Percentiles rank a stretch among this genome's conserved stretches.
Conservation (phyloP, 2,797 vertebrate species). For the Astyanax mexicanus region DNA sequence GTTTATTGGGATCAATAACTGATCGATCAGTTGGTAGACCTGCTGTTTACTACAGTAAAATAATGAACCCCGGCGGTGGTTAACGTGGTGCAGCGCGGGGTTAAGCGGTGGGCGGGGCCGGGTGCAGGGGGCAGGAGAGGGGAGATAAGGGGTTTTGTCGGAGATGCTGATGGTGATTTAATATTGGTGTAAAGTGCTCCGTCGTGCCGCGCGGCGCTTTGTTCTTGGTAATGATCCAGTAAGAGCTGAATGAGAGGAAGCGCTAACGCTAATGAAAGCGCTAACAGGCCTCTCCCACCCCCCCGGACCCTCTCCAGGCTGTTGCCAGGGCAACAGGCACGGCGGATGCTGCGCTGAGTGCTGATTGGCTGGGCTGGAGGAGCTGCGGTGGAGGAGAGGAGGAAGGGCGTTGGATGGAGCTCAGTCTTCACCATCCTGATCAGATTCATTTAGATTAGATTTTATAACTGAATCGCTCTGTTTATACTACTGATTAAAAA, state of each 20-base stretch:
- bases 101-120: conserved; percentile 30
- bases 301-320: conserved; percentile 8
- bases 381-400: neutral
- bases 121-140: conserved; percentile 39
- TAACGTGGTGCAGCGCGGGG: too few relatives aligned
- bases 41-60: neutral
- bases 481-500: too few relatives aligned
- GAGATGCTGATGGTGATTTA: conserved; percentile 39
- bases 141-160: conserved; percentile 36
- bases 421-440: neutral
- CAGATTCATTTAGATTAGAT: too few relatives aligned
- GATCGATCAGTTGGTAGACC: neutral
- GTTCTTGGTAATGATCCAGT: conserved; percentile 55
- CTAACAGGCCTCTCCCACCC: conserved; percentile 35
- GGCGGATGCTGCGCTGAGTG: neutral
- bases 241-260: conserved; percentile 49
- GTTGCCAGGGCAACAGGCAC: conserved; percentile 56
- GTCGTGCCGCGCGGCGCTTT: conserved; percentile 52
- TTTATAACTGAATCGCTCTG: too few relatives aligned
- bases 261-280: conserved; percentile 48
- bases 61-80: conserved; percentile 11
- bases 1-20: neutral
- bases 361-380: neutral
- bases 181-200: conserved; percentile 53
- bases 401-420: neutral